A percentile compares a stretch with the other conserved stretches of the same genome.
Conservation (phyloP, 2,113 vertebrate species). For the Pagrus major region DNA sequence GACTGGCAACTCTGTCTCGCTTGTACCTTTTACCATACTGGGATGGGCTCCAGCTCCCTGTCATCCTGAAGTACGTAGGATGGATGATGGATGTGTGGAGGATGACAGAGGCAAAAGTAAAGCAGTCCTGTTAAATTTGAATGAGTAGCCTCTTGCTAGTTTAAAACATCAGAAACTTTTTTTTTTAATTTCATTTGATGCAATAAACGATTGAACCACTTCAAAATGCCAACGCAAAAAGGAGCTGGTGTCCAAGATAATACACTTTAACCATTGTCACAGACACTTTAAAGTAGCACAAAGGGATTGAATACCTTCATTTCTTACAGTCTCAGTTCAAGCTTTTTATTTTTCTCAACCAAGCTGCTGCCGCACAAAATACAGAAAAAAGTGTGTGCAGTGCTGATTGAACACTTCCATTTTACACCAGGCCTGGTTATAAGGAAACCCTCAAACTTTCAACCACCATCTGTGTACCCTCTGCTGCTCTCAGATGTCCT, state of each 20-base stretch:
- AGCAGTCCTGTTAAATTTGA: neutral
- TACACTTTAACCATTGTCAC: neutral
- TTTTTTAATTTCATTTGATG: neutral
- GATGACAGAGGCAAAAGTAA: neutral
- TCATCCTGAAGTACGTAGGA: neutral
- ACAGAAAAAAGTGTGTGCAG: neutral
- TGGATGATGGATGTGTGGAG: neutral
- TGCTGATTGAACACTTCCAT: neutral
- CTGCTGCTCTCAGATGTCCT: conserved; percentile 29
- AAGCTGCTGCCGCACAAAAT: neutral
- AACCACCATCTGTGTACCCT: conserved; percentile 13
- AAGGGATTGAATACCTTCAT: neutral
- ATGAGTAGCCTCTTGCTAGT: neutral
- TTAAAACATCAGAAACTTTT: neutral
- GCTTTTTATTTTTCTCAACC: neutral
- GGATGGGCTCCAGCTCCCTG: neutral
- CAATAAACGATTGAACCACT: neutral
- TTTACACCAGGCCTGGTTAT: neutral
- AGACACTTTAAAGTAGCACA: too few species aligned
- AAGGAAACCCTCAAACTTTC: conserved; percentile 20
- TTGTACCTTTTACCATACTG: neutral
- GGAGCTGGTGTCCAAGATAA: too few species aligned
- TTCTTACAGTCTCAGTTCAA: neutral
- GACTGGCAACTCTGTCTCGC: neutral
- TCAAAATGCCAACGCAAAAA: neutral